A percentile compares a stretch with the other conserved stretches of the same genome.
phyloP scores from a whole-genome alignment of 1,140 invertebrate species.

The Sitobion miscanthi region DNA sequence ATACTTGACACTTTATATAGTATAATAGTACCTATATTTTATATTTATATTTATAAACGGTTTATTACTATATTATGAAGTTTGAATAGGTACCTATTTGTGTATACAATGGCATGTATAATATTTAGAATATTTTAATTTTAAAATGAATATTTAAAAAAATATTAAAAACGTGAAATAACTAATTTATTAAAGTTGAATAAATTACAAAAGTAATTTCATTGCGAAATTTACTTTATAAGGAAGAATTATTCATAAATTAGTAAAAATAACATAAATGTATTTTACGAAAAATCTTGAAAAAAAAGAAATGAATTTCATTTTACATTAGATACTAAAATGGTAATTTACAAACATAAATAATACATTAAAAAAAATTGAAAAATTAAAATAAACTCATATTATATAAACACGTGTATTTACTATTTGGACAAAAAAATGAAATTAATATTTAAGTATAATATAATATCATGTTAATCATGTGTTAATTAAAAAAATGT shows the following conservation, averaged over 20 bases:
- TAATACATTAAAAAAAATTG: background rate
- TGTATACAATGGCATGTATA: background rate
- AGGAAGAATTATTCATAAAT: background rate
- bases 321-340: background rate
- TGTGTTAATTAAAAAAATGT: background rate
- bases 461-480: background rate
- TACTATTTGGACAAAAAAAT: background rate
- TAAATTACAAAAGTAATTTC: conserved; percentile 1
- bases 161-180: background rate
- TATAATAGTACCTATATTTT: too few species aligned
- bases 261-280: background rate
- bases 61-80: background rate
- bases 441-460: background rate
- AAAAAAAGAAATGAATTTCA: background rate
- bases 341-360: background rate
- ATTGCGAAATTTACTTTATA: background rate
- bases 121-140: background rate
- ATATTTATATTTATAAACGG: too few species aligned
- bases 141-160: background rate
- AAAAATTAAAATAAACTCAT: background rate
- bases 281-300: background rate
- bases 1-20: too few species aligned
- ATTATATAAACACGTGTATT: background rate
- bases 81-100: background rate
- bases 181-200: background rate